Percentiles rank a stretch among this genome's conserved stretches.
phyloP scores from a whole-genome alignment of 1,140 invertebrate genomes.

The Centruroides vittatus region DNA sequence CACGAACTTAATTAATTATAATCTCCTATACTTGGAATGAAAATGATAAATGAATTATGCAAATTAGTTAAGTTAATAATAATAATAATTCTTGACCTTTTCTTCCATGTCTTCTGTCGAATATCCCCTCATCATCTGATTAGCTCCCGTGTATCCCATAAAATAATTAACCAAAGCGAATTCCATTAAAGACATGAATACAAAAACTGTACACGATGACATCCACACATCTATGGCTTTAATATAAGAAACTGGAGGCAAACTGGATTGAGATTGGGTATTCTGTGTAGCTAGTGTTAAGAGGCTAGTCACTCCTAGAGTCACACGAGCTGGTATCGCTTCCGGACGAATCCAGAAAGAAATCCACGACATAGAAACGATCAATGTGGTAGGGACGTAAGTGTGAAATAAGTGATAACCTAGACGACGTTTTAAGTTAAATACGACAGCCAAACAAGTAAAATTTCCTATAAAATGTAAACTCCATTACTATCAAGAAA shows the following conservation, averaged over 20 bases:
- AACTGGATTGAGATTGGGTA: constrained; percentile 74
- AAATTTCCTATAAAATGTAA: constrained; percentile 52
- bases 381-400: constrained; percentile 47
- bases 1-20: no score
- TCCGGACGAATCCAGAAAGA: constrained; percentile 50
- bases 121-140: constrained; percentile 73
- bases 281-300: constrained; percentile 71
- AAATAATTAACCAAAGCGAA: constrained; percentile 76
- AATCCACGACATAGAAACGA: constrained; percentile 51
- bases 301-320: constrained; percentile 44
- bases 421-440: constrained; percentile 63
- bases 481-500: background rate
- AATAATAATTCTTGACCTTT: no score
- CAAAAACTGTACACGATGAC: constrained; percentile 82
- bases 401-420: constrained; percentile 44
- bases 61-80: no score
- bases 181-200: constrained; percentile 82
- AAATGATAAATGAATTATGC: no score
- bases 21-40: no score
- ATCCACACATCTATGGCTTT: constrained; percentile 89
- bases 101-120: constrained; percentile 53
- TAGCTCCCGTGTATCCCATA: constrained; percentile 49
- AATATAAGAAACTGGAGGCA: constrained; percentile 77
- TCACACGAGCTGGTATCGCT: constrained; percentile 43
- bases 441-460: constrained; percentile 72